Base-by-base conservation (phyloP, 1,140 invertebrate species). In the Charaxes varanes region DNA sequence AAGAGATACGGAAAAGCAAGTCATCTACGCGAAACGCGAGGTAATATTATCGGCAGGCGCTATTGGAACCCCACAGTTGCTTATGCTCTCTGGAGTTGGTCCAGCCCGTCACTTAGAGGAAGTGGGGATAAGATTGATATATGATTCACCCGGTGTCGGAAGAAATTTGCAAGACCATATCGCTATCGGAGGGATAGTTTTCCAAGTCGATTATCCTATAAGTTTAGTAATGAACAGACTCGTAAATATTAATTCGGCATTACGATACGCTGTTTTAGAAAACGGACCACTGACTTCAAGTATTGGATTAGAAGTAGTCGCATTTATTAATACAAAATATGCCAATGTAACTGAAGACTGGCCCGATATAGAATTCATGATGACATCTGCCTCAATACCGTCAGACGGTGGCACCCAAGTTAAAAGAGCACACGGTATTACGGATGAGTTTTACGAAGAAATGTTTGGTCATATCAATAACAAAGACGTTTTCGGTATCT, bases 301-400 rank as follows among this genome's bases (percentile, higher is more conserved):
- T 47, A 88, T 95, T 2, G 94, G 94, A 0, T 70, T 96, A 23
- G 94, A 95, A 76, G 90, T 92, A 0, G 92, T 94, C 0, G 93
- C 91, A 0, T 96, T 95, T 59, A 92, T 96, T 23, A 90, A 91
- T 0, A 95, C 94, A 0, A 95, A 95, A 68, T 95, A 95, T 62
- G 92, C 91, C 0, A 95, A 95, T 62, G 81, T 88, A 40, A 87
- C 88, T 0, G 91, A 94, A 41, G 94, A 95, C 60, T 96, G 93
- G 93, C 94, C 94, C 0, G 94, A 97, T 59, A 95, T 96, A 36
- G 93, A 95, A 50, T 95, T 96, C 60, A 95, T 94, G 91, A 81
- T 95, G 65, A 91, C 93, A 0, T 91, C 93, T n/a, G 88, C 91
- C 0, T 92, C 91, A 0, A 91, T 91, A 0, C 89, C 86, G 28